These are phyloP conservation scores for Chrysolophus pictus DNA, from an alignment of 2,797 vertebrate genomes.

Conservation along the genomic window DNA sequence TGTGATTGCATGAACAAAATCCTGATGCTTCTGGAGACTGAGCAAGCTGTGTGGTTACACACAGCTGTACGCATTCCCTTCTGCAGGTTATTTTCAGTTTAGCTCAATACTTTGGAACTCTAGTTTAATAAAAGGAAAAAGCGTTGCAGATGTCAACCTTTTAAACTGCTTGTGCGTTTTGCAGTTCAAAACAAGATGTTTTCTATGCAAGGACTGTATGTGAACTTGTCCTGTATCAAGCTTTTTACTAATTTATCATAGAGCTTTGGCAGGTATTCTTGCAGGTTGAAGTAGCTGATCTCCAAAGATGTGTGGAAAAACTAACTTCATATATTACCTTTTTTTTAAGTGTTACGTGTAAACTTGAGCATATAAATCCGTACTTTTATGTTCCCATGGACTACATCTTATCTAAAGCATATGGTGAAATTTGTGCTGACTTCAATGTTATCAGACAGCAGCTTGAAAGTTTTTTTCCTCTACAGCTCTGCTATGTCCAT, in stretches of 20 bases:
- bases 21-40: not conserved
- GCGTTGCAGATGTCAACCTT: not conserved
- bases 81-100: not conserved
- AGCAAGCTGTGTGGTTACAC: not conserved
- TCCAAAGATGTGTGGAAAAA: not conserved
- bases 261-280: not conserved
- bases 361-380: not conserved
- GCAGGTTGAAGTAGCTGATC: conserved; percentile 14
- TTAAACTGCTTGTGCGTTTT: not conserved
- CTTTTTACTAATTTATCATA: not conserved
- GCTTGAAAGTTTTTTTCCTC: not conserved
- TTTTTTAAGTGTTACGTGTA: not conserved
- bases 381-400: not conserved
- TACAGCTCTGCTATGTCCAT: not conserved
- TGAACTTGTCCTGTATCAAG: not conserved
- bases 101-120: not conserved
- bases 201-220: not conserved
- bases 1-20: not conserved
- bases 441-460: not conserved
- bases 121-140: not conserved
- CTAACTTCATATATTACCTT: not conserved
- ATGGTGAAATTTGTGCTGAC: not conserved
- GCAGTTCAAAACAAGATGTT: not conserved
- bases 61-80: rapidly evolving
- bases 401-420: not conserved